Conservation (phyloP, 2,113 vertebrate genomes). For the Delphinus delphis region DNA sequence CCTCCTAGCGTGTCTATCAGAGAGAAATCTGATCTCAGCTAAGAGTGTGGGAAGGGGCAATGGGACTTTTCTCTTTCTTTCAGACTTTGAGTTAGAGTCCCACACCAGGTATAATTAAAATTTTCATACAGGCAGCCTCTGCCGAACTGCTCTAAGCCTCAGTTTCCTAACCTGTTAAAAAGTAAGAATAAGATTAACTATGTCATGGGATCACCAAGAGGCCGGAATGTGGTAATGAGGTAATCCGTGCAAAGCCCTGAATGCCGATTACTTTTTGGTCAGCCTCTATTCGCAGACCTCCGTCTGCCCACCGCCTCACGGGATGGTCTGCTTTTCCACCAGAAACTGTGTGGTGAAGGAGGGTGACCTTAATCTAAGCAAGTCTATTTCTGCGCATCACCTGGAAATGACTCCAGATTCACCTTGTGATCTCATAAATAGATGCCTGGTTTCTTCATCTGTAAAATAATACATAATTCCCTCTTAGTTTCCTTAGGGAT, state of each 20-base stretch:
- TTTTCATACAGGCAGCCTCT: neutral
- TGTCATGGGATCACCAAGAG: neutral
- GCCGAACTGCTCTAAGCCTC: neutral
- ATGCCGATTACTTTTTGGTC: neutral
- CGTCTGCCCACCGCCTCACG: neutral
- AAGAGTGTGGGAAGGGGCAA: neutral
- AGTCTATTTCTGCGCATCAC: neutral
- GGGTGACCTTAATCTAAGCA: accelerated
- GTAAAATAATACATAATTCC: neutral
- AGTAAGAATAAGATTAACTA: neutral
- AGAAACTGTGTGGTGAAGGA: neutral
- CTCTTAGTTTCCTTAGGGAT: neutral
- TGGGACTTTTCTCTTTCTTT: neutral
- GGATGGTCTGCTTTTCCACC: neutral
- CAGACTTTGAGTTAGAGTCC: neutral
- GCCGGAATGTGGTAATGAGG: no score
- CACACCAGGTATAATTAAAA: neutral
- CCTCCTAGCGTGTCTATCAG: neutral
- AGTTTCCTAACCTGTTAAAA: neutral
- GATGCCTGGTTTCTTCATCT: neutral
- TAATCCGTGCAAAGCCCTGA: neutral
- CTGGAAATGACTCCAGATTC: neutral
- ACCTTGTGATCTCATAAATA: neutral
- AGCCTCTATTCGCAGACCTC: neutral
- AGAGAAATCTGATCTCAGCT: neutral